Conservation (phyloP, 2,113 vertebrate genomes). For the Chelonoidis abingdonii region DNA sequence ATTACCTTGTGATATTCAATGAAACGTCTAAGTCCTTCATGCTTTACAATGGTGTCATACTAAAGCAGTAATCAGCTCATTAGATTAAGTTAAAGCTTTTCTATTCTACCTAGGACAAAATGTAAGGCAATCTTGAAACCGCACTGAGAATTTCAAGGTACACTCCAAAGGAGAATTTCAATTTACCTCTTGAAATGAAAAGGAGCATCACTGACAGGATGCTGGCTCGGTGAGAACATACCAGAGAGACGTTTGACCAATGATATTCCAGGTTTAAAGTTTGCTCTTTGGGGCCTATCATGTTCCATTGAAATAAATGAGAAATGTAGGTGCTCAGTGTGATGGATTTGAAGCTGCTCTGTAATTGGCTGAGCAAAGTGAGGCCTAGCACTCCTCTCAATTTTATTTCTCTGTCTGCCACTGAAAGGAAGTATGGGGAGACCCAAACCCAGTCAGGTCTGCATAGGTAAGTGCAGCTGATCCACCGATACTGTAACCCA, state of each 20-base stretch:
- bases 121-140: conserved; percentile 2
- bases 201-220: conserved; percentile 6
- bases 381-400: not conserved
- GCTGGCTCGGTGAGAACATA: not conserved
- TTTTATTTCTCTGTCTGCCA: not conserved
- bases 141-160: conserved; percentile 22
- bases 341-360: not conserved
- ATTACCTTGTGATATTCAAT: not conserved
- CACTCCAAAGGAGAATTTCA: conserved; percentile 6
- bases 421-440: not conserved
- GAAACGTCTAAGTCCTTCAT: not conserved
- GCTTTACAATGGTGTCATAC: conserved; percentile 1
- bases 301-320: not conserved
- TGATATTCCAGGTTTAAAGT: conserved; percentile 32
- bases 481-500: not conserved
- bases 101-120: not conserved
- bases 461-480: not conserved
- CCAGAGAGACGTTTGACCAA: conserved; percentile 21
- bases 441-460: not conserved
- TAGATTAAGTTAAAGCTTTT: conserved; percentile 11
- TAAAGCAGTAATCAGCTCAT: conserved; percentile 1
- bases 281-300: not conserved
- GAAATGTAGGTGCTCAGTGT: not conserved
- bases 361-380: not conserved
- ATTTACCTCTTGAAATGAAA: not conserved